phyloP scores from a whole-genome alignment of 2,888 invertebrate genomes.

The Perithous albicinctus region DNA sequence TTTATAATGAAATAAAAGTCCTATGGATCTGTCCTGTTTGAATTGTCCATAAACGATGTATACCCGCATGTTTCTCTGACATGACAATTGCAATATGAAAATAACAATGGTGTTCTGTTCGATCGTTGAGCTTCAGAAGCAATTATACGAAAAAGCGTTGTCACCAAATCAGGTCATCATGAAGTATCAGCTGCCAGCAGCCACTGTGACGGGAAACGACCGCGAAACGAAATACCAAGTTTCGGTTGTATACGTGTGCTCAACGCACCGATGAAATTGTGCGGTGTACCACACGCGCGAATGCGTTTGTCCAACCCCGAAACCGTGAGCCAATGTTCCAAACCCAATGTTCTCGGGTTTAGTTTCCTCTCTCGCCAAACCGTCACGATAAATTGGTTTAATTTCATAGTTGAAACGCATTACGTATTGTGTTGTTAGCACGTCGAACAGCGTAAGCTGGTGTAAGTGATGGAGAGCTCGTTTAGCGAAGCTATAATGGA shows the following conservation, averaged over 20 bases:
- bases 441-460: constrained; percentile 13
- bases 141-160: constrained; percentile 55
- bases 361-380: constrained; percentile 21
- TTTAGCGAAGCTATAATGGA: not conserved
- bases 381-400: constrained; percentile 38
- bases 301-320: constrained; percentile 17
- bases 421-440: not conserved
- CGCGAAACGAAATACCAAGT: constrained; percentile 43
- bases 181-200: constrained; percentile 3
- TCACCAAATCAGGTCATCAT: constrained; percentile 31
- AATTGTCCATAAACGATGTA: constrained; percentile 2
- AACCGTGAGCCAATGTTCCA: constrained; percentile 25
- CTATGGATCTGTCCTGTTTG: not conserved
- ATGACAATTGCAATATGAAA: constrained; percentile 25
- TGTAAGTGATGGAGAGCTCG: not conserved
- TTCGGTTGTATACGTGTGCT: constrained; percentile 9
- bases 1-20: constrained; percentile 21
- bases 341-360: constrained; percentile 1
- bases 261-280: constrained; percentile 49
- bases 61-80: constrained; percentile 37
- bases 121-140: constrained; percentile 25
- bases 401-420: constrained; percentile 32
- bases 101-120: constrained; percentile 31
- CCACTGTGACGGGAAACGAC: constrained; percentile 27
- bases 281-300: constrained; percentile 36